These are phyloP conservation scores for Eueremaeus valkanovi DNA, from an alignment of 2,888 invertebrate genomes.

Conservation along the genomic window DNA sequence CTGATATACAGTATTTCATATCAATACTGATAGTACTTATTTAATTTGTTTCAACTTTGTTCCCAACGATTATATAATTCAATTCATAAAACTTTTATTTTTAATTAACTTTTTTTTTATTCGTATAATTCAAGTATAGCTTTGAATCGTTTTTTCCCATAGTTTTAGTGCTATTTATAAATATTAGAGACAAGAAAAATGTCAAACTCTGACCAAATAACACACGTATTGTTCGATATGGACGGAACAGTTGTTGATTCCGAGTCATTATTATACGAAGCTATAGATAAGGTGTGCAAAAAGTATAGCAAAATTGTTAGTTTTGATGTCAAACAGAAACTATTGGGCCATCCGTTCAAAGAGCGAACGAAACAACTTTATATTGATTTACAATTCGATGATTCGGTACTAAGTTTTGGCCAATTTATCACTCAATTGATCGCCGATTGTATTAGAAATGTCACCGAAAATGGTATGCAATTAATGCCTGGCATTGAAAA, in stretches of 20 bases:
- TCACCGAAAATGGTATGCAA: background rate
- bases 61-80: no score
- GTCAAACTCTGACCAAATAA: background rate
- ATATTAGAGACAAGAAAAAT: background rate
- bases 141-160: no score
- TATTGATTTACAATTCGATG: background rate
- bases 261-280: background rate
- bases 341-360: conserved; percentile 21
- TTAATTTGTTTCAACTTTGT: no score
- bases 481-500: conserved; percentile 61
- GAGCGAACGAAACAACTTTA: background rate
- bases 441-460: background rate
- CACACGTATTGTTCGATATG: conserved; percentile 29
- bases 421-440: background rate
- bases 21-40: no score
- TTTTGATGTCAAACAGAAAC: conserved; percentile 7
- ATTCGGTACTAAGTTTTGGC: background rate
- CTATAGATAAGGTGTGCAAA: background rate
- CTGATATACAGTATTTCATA: no score
- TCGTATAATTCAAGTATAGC: no score
- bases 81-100: no score
- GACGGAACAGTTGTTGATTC: conserved; percentile 31
- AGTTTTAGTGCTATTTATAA: no score
- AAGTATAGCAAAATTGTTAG: background rate
- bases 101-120: no score